Base-by-base conservation (phyloP, 53 echinoderm and acorn worm genomes). In the Astropecten irregularis region DNA sequence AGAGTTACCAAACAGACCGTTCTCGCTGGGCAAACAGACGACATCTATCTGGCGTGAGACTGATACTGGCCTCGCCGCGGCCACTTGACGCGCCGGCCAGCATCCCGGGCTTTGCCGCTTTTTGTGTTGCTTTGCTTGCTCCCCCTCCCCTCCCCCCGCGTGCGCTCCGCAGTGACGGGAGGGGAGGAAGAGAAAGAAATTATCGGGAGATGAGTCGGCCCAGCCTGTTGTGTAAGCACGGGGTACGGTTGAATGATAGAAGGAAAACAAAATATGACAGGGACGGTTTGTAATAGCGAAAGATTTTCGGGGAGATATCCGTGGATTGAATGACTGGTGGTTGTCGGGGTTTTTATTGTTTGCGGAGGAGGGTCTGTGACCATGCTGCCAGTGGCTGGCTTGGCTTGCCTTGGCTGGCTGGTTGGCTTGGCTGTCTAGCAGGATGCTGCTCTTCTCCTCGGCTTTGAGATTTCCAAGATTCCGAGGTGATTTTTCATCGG, bases 191-290 rank as follows among this genome's bases (percentile, higher is more conserved):
- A 39, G 32, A 22, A 54, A 54, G 40, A 56, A 76, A 76, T 56
- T 16, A 76, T 76, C 58, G 39, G n/a, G 40, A 40, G 58, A 76
- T 39, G 57, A 76, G 76, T 76, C 27, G 33, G 32, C 29, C 16
- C 42, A 2, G 58, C 76, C 34, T 40, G 76, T 58, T 76, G 76
- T 76, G 76, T 76, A 76, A 76, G 76, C 76, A 76, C 65, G 25
- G 57, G 57, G 57, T 36, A 40, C 58, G 76, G 56, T 76, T 76
- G 76, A 76, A 76, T 76, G 76, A 76, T 76, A 76, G 58, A 76
- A 76, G 55, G 40, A 76, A 76, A 76, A 76, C 76, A 76, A 56
- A 76, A 76, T 76, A 76, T 76, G 76, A 76, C 76, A 76, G 76
- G 37, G 76, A 35, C 76, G 18, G 76, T 76, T 76, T 39, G 56